Evolutionary conservation across 2,113 vertebrate genomes (phyloP), one percentile per base, ranked within the genome.

Genomic region (Chaetura pelagica): DNA sequence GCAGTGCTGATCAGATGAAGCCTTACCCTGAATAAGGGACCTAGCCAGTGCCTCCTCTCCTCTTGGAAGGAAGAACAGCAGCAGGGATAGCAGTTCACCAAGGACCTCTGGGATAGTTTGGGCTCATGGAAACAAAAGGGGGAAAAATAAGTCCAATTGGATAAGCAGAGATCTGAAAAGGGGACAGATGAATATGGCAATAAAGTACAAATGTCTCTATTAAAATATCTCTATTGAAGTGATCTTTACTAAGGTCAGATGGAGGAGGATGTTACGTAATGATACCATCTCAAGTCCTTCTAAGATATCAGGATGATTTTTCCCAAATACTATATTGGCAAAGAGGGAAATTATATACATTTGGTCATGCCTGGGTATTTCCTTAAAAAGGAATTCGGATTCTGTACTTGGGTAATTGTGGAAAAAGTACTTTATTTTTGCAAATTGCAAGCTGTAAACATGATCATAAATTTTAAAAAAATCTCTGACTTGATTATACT

Each of bases 31-130:
- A 85, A 78, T 95, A 61, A 68, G 82, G 84, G 87, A 96, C 86
- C 90, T 95, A 94, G 89, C 84, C 73, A 78, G 89, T 92, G 97
- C 86, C 79, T 96, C 49, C 84, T 96, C 66, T 92, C 95, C 87
- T 95, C 93, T 96, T 84, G 86, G 87, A 96, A 95, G 62, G 49
- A 72, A 97, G 81, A 97, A 93, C 93, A 89, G 67, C 95, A 96
- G 87, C 84, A 93, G 92, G 96, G 97, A 90, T 94, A 97, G 88
- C 93, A 96, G 32, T 94, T 95, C 87, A 68, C 44, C 63, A 15
- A 16, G 80, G 96, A 78, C 79, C 89, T 93, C 15, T 94, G 77
- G 96, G 80, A 87, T 97, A 87, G 95, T 91, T 96, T 90, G 87
- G 78, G 82, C 83, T 96, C 78, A 64, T 26, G 68, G 92, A 95